A percentile compares a stretch with the other conserved stretches of the same genome.
phyloP scores from a whole-genome alignment of 1,140 invertebrate species.

The Magallana gigas region DNA sequence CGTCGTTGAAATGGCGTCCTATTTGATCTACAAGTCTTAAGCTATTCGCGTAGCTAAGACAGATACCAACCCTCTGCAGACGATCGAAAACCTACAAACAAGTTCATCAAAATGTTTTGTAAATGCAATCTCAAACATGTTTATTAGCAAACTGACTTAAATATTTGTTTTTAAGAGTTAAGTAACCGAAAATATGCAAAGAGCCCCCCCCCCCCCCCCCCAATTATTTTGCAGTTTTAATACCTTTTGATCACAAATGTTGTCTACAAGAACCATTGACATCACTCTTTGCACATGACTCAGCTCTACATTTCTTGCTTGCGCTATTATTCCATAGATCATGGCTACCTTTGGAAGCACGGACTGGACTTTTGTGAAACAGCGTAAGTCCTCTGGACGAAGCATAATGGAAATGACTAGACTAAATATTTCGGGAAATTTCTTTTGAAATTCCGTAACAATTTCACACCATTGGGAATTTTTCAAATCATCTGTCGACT shows the following conservation, averaged over 20 bases:
- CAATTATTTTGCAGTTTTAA: too few species aligned
- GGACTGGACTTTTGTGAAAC: not conserved
- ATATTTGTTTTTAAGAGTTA: not conserved
- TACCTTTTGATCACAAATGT: conserved; percentile 50
- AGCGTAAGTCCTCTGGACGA: not conserved
- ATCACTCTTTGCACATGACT: conserved; percentile 33
- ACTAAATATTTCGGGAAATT: conserved; percentile 32
- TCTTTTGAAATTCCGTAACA: conserved; percentile 11
- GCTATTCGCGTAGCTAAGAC: conserved; percentile 34
- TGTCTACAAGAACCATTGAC: conserved; percentile 42
- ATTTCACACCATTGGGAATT: not conserved
- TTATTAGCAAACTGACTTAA: too few species aligned
- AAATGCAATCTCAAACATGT: too few species aligned
- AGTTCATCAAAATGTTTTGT: not conserved
- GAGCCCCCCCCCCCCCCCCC: too few species aligned
- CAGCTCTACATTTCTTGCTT: conserved; percentile 35
- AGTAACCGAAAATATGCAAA: too few species aligned
- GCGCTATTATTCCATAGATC: conserved; percentile 37
- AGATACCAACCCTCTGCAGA: conserved; percentile 46
- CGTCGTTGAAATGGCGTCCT: conserved; percentile 43
- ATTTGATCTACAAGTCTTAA: conserved; percentile 15
- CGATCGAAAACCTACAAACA: conserved; percentile 48
- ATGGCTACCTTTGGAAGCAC: conserved; percentile 37
- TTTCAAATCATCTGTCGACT: conserved; percentile 28
- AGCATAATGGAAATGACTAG: conserved; percentile 25